phyloP scores from a whole-genome alignment of 2,113 vertebrate species.

The Rhabdomys dilectus region DNA sequence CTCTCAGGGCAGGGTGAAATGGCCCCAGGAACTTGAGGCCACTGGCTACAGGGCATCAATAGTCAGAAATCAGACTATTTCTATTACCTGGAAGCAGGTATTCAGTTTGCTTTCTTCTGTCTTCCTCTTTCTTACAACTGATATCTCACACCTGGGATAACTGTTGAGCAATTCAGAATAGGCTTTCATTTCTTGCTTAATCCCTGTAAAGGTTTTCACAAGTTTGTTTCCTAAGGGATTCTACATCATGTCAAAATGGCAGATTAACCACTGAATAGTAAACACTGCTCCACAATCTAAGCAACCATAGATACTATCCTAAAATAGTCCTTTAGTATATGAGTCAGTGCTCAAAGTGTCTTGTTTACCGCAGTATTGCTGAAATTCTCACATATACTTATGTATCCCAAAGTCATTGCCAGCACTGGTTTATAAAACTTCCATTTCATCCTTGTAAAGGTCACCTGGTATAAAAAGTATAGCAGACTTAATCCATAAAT shows the following conservation, averaged over 20 bases:
- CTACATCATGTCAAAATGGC: neutral
- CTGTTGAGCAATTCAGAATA: neutral
- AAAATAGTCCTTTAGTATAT: neutral
- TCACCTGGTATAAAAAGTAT: neutral
- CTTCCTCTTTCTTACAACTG: neutral
- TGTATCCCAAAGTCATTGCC: neutral
- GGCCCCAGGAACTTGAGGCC: neutral
- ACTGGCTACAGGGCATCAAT: neutral
- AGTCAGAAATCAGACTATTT: neutral
- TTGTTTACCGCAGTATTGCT: neutral
- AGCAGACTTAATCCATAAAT: slow-evolving; percentile 19
- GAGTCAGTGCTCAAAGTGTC: neutral
- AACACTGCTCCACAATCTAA: neutral
- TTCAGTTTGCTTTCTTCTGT: neutral
- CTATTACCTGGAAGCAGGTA: no score
- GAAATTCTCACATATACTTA: neutral
- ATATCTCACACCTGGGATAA: neutral
- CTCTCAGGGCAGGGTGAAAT: neutral
- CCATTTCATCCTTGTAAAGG: neutral
- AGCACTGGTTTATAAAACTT: slow-evolving; percentile 4
- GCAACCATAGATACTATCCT: neutral
- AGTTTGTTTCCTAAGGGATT: neutral
- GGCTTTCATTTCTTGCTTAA: neutral
- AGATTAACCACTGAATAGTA: neutral
- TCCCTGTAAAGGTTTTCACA: neutral